Evolutionary conservation across 2,888 invertebrate species (phyloP).

Genomic region (Cordylochernes scorpioides): DNA sequence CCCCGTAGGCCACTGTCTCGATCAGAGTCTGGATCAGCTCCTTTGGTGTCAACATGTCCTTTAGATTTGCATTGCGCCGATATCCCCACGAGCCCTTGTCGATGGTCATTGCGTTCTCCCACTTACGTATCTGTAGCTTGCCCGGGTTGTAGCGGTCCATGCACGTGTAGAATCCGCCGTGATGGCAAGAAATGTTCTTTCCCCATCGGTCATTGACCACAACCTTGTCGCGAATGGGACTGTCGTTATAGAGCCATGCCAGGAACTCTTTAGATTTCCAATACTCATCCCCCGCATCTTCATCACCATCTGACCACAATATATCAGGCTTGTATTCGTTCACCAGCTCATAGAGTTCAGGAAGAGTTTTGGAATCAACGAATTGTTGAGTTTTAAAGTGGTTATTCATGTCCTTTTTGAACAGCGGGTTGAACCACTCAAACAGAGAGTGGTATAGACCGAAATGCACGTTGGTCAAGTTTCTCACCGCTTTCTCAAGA

Average conservation of each 20-base stretch:
- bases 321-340: conserved; percentile 33
- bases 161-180: conserved; percentile 70
- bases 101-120: conserved; percentile 84
- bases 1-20: conserved; percentile 23
- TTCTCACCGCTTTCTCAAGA: conserved; percentile 13
- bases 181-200: conserved; percentile 41
- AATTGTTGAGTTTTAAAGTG: conserved; percentile 7
- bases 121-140: conserved; percentile 68
- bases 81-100: conserved; percentile 67
- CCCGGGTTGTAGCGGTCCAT: conserved; percentile 55
- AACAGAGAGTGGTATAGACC: conserved; percentile 24
- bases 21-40: conserved; percentile 30
- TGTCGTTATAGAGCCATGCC: conserved; percentile 80
- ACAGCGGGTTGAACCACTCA: conserved; percentile 25
- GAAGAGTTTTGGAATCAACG: conserved; percentile 12
- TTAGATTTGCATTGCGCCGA: conserved; percentile 37
- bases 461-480: conserved; percentile 15
- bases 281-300: conserved; percentile 56
- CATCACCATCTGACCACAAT: conserved; percentile 81
- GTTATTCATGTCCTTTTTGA: conserved; percentile 27
- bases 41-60: conserved; percentile 36
- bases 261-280: conserved; percentile 61
- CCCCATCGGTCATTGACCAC: conserved; percentile 93
- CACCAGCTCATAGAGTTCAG: conserved; percentile 15
- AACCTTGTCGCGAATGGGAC: conserved; percentile 45